These are phyloP conservation scores for Cryptus armator DNA, from an alignment of 2,888 invertebrate genomes.

Conservation along the genomic window DNA sequence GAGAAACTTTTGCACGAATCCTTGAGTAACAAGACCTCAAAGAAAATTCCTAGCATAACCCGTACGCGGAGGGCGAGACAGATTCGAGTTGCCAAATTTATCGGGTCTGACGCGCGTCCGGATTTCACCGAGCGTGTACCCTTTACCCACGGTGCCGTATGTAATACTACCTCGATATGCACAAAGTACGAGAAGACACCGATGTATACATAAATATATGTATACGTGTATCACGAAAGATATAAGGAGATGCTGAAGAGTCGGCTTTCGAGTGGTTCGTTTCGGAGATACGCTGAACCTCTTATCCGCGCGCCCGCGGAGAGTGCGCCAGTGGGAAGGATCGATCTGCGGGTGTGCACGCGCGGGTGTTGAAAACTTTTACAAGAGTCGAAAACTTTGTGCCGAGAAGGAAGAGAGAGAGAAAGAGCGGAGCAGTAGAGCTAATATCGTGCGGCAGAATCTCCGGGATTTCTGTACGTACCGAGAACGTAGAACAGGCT, in stretches of 20 bases:
- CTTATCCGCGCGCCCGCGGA: not conserved
- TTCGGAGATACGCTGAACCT: not conserved
- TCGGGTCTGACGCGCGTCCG: slow-evolving; percentile 42
- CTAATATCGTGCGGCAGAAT: slow-evolving; percentile 56
- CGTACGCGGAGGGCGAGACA: not conserved
- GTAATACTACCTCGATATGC: slow-evolving; percentile 35
- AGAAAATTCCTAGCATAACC: slow-evolving; percentile 30
- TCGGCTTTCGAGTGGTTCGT: not conserved
- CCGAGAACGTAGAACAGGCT: slow-evolving; percentile 30
- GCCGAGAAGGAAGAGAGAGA: slow-evolving; percentile 5
- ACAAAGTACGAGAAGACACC: slow-evolving; percentile 10
- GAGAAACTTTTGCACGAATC: slow-evolving; percentile 31
- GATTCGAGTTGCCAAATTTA: slow-evolving; percentile 45
- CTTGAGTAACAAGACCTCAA: slow-evolving; percentile 39
- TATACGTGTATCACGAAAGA: not conserved
- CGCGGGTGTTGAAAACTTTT: slow-evolving; percentile 55
- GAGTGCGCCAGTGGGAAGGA: slow-evolving; percentile 42
- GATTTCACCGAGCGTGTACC: not conserved
- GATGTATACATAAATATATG: not conserved
- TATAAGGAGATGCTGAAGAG: slow-evolving; percentile 15
- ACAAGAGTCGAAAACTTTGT: slow-evolving; percentile 56
- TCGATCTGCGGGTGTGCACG: slow-evolving; percentile 56
- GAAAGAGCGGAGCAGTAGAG: slow-evolving; percentile 29
- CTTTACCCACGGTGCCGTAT: not conserved
- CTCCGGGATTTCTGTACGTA: slow-evolving; percentile 48